Evolutionary conservation across 1,140 invertebrate species (phyloP), one percentile per base, ranked within the genome.

Genomic region (Aphelinus certus): DNA sequence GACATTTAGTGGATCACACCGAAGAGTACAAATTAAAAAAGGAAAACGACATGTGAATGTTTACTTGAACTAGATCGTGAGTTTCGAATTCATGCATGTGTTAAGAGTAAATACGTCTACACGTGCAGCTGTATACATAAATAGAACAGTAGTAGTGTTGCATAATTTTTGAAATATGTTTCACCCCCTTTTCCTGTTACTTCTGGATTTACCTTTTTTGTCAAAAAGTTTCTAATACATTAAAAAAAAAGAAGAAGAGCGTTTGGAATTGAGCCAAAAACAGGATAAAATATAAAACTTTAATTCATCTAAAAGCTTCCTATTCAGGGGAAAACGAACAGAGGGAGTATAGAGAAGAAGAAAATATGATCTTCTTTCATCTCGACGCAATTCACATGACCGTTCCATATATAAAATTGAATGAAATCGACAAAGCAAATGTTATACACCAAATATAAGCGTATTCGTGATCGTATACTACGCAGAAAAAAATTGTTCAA

Each of bases 241-340:
- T 56, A 9, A 57, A 55, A 10, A 7, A 10, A 60, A 60, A 4
- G 57, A 7, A 60, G 57, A 7, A 10, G 64, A 67, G 65, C 43
- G 43, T 53, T 71, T 71, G 63, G 55, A 55, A 71, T 63, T 45
- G 48, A 10, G 5, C 58, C 48, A 69, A 65, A 58, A 65, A 65
- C 3, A 7, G 46, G 26, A 68, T 49, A 48, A 68, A 69, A 74
- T 7, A 49, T 10, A 63, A 43, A 48, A 57, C 7, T 74, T 74
- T 51, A 70, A 75, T 75, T 69, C 70, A 64, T 64, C 47, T 70
- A 10, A 75, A 75, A 70, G 73, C 67, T 62, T 55, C 45, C 48
- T 57, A 47, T 66, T 60, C 57, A 57, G 1, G 3, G 47, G 5
- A 61, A 42, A 68, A 61, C 6, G 66, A 46, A 43, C 56, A 57